phyloP scores from a whole-genome alignment of 30 jellyfish, hydroid and myxozoan species.

The Turritopsis rubra region DNA sequence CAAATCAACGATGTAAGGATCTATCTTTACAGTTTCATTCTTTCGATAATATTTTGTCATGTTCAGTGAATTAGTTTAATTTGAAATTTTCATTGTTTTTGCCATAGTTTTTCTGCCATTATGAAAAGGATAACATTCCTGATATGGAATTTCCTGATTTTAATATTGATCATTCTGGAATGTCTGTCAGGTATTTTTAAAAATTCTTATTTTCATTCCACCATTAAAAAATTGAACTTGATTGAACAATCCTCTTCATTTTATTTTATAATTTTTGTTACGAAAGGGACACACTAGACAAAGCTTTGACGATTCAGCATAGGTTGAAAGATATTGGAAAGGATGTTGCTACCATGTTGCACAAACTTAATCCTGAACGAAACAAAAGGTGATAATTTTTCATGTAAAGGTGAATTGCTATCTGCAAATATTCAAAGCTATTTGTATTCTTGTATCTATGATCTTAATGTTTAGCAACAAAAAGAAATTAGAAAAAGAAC shows the following conservation, averaged over 20 bases:
- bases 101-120: neutral
- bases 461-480: constrained; percentile 38
- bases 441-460: neutral
- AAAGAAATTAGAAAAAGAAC: constrained; percentile 70
- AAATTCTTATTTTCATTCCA: neutral
- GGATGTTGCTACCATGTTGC: neutral
- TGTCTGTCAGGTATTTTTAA: neutral
- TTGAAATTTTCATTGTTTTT: no score
- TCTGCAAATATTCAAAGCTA: neutral
- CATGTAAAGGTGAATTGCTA: no score
- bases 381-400: constrained; percentile 4
- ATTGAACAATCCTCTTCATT: neutral
- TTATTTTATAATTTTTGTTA: neutral
- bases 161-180: constrained; percentile 11
- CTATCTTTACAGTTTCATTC: no score
- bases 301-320: neutral
- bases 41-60: neutral
- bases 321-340: constrained; percentile 4
- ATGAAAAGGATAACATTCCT: constrained; percentile 9
- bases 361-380: neutral
- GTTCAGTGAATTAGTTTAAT: no score
- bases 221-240: neutral
- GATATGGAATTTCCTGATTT: constrained; percentile 13
- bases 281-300: neutral
- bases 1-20: constrained; percentile 2